phyloP scores from a whole-genome alignment of 2,797 vertebrate species.

The Sarcoramphus papa region DNA sequence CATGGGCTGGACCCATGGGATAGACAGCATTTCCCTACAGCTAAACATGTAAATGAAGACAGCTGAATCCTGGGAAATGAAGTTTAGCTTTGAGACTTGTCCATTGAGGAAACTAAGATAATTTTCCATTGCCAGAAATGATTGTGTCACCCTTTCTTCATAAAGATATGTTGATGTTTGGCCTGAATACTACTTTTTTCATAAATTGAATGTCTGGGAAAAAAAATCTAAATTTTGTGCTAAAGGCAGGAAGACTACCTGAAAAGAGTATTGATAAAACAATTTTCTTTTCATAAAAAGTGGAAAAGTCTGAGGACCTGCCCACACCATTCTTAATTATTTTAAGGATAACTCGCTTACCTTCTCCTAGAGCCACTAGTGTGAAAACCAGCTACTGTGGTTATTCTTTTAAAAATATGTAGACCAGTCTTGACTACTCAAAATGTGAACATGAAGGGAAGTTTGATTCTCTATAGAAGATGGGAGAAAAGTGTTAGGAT shows the following conservation, averaged over 20 bases:
- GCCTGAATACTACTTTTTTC: background rate
- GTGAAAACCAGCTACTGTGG: too few relatives aligned
- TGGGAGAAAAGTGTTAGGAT: too few relatives aligned
- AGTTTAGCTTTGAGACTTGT: background rate
- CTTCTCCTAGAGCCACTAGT: background rate
- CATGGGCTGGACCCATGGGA: background rate
- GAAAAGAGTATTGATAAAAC: rapidly evolving
- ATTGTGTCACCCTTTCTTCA: background rate
- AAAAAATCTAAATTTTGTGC: background rate
- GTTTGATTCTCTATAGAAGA: background rate
- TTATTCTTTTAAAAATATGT: background rate
- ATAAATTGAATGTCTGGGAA: background rate
- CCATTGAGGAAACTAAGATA: too few relatives aligned
- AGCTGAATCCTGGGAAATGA: background rate
- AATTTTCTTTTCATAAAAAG: background rate
- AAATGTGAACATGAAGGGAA: background rate
- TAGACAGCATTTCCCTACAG: background rate
- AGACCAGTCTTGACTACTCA: rapidly evolving
- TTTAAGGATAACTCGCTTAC: background rate
- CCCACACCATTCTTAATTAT: background rate
- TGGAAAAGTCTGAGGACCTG: background rate
- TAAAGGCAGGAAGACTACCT: background rate
- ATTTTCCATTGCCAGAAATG: background rate
- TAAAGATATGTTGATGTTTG: background rate
- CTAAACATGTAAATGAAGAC: rapidly evolving